A percentile compares a stretch with the other conserved stretches of the same genome.
Conservation (phyloP, 2,888 invertebrate genomes). For the Crioceris asparagi region DNA sequence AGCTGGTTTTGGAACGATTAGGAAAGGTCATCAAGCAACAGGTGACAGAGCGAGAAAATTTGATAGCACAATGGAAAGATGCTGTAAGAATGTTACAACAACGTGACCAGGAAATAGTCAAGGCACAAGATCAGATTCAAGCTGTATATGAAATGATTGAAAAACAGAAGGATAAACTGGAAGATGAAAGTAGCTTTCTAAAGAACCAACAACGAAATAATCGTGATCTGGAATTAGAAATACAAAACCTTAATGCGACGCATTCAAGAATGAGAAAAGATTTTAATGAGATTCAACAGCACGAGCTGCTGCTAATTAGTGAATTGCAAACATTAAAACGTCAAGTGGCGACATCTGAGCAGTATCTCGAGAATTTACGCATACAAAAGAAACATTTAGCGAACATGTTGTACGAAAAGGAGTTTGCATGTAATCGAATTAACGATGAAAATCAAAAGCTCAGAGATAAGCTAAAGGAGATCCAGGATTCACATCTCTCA, state of each 20-base stretch:
- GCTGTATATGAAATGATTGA: slow-evolving; percentile 26
- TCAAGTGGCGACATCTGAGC: slow-evolving; percentile 38
- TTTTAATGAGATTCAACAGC: slow-evolving; percentile 30
- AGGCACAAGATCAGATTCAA: slow-evolving; percentile 27
- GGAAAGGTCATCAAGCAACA: slow-evolving; percentile 40
- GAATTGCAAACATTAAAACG: slow-evolving; percentile 43
- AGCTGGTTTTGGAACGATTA: slow-evolving; percentile 37
- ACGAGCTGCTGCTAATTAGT: slow-evolving; percentile 33
- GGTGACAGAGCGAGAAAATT: slow-evolving; percentile 53
- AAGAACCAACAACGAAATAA: slow-evolving; percentile 50
- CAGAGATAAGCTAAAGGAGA: slow-evolving; percentile 41
- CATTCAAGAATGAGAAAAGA: slow-evolving; percentile 35
- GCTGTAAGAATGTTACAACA: slow-evolving; percentile 59
- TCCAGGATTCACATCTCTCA: slow-evolving; percentile 36
- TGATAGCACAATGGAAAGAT: slow-evolving; percentile 62
- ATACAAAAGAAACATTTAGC: slow-evolving; percentile 23
- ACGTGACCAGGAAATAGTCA: slow-evolving; percentile 54
- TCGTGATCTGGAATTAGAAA: slow-evolving; percentile 38
- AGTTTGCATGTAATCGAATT: slow-evolving; percentile 18
- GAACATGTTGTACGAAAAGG: slow-evolving; percentile 22
- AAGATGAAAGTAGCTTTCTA: slow-evolving; percentile 50
- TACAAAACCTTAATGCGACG: slow-evolving; percentile 35
- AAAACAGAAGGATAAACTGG: slow-evolving; percentile 42
- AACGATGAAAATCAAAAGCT: slow-evolving; percentile 30
- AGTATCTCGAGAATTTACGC: slow-evolving; percentile 30